phyloP scores from a whole-genome alignment of 2,888 invertebrate genomes.

The Ichneumon xanthorius region DNA sequence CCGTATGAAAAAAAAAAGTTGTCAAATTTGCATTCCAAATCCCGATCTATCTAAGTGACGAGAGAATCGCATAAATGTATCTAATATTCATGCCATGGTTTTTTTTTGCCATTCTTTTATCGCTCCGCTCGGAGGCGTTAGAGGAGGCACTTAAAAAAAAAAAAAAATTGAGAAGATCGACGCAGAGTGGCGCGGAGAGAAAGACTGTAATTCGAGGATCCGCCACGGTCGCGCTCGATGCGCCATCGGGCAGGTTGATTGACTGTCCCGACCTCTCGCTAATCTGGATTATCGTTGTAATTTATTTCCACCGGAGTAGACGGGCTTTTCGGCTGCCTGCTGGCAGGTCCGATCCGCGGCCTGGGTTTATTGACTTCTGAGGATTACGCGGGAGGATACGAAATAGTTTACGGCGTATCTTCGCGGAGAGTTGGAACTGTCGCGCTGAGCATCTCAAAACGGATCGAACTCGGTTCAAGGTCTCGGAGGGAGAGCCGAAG shows the following conservation, averaged over 20 bases:
- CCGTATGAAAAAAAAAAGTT: too few species aligned
- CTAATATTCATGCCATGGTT: too few species aligned
- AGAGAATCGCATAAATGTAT: too few species aligned
- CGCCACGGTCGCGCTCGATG: not conserved
- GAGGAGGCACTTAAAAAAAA: not conserved
- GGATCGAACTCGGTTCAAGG: slow-evolving; percentile 77
- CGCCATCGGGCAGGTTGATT: slow-evolving; percentile 20
- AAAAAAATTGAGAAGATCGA: not conserved
- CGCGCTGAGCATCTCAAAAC: slow-evolving; percentile 52
- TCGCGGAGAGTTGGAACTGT: slow-evolving; percentile 30
- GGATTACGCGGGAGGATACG: slow-evolving; percentile 5
- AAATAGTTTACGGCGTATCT: not conserved
- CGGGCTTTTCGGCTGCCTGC: not conserved
- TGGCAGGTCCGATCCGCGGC: not conserved
- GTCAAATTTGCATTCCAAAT: too few species aligned
- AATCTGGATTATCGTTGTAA: slow-evolving; percentile 49
- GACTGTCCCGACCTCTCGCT: slow-evolving; percentile 26
- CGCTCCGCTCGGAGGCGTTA: too few species aligned
- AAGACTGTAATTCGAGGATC: slow-evolving; percentile 10
- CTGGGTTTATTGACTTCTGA: slow-evolving; percentile 53
- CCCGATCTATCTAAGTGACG: too few species aligned
- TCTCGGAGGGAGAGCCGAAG: slow-evolving; percentile 69
- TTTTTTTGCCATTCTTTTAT: too few species aligned
- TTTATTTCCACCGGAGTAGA: slow-evolving; percentile 28
- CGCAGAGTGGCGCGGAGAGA: not conserved